A percentile compares a stretch with the other conserved stretches of the same genome.
These are phyloP conservation scores for Xestia sexstrigata DNA, from an alignment of 2,888 invertebrate species.

Conservation along the genomic window DNA sequence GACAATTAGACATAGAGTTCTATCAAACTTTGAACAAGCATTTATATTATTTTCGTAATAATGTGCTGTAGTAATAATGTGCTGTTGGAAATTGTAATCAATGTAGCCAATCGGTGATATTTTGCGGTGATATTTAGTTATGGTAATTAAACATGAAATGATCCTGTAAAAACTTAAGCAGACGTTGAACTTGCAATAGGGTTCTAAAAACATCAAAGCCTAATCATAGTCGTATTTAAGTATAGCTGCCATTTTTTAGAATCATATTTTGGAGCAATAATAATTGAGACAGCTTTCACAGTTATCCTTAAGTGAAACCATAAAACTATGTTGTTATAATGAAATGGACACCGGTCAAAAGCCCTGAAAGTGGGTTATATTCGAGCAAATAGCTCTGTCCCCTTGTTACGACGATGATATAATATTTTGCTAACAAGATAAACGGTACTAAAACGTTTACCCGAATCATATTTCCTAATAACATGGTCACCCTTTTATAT, in stretches of 20 bases:
- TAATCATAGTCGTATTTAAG: not conserved
- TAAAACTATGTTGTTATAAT: conserved; percentile 28
- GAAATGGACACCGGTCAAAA: conserved; percentile 31
- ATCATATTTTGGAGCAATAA: not conserved
- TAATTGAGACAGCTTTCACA: not conserved
- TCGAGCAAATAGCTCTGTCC: conserved; percentile 21
- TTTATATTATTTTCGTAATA: conserved; percentile 12
- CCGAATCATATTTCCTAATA: conserved; percentile 47
- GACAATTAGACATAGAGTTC: not conserved
- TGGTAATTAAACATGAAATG: not conserved
- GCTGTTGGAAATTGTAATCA: conserved; percentile 15
- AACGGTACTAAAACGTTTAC: conserved; percentile 58
- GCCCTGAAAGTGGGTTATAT: conserved; percentile 28
- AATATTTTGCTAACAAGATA: conserved; percentile 56
- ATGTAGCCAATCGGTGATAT: not conserved
- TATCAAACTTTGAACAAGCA: conserved; percentile 7
- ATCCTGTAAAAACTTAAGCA: not conserved
- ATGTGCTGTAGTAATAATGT: conserved; percentile 22
- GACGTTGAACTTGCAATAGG: not conserved
- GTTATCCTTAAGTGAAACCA: conserved; percentile 21
- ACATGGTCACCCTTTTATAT: conserved; percentile 18
- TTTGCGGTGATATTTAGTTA: not conserved
- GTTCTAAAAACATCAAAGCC: not conserved
- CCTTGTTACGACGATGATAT: conserved; percentile 62
- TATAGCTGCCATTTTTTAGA: not conserved